These are phyloP conservation scores for Eulemur rufifrons DNA, from an alignment of 2,113 vertebrate species.

Conservation along the genomic window DNA sequence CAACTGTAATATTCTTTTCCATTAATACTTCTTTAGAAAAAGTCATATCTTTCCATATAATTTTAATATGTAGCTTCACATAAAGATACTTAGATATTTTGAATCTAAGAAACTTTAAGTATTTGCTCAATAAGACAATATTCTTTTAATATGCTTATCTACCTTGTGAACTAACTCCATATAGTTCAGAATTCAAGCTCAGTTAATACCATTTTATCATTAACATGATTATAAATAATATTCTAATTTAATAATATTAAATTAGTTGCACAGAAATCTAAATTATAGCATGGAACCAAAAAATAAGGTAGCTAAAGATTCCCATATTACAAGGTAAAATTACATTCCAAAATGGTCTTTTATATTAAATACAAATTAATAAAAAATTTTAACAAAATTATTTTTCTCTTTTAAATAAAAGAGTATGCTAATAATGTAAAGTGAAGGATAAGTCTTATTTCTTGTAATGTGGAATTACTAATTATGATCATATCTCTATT, in stretches of 20 bases:
- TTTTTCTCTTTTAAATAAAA: conserved; percentile 39
- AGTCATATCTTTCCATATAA: not conserved
- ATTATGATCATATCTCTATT: not conserved
- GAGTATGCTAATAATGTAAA: not conserved
- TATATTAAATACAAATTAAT: not conserved
- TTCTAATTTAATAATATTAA: not conserved
- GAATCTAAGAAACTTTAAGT: conserved; percentile 6
- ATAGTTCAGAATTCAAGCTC: not conserved
- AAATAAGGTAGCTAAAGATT: conserved; percentile 61
- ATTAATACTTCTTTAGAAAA: not conserved
- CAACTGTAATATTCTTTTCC: conserved; percentile 58
- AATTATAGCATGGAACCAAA: conserved; percentile 14
- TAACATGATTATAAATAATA: conserved; percentile 1
- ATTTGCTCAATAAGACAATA: not conserved
- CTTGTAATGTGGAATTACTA: not conserved
- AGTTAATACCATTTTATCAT: not conserved
- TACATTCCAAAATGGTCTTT: conserved; percentile 38
- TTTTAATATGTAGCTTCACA: not conserved
- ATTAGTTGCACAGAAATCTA: not conserved
- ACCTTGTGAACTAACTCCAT: not conserved
- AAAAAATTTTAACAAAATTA: conserved; percentile 8
- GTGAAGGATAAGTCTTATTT: not conserved
- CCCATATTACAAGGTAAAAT: not conserved
- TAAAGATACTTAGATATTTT: not conserved
- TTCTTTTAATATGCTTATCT: not conserved